Percentiles rank a stretch among this genome's conserved stretches.
phyloP scores from a whole-genome alignment of 2,113 vertebrate genomes.

The Oceanodroma tethys region DNA sequence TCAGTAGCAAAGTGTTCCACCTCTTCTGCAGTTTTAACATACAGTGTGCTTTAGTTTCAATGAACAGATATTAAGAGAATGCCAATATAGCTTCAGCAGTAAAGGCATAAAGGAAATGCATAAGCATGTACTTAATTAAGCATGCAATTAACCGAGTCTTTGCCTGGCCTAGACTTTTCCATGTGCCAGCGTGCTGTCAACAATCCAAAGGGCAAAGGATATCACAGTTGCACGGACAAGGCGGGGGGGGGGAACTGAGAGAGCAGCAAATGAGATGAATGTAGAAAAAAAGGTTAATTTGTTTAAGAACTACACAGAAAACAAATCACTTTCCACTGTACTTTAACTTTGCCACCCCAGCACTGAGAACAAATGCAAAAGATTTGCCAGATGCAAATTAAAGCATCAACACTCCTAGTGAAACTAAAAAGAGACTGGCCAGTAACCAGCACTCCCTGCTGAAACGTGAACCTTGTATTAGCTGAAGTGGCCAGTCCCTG shows the following conservation, averaged over 20 bases:
- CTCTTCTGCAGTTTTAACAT: neutral
- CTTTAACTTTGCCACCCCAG: neutral
- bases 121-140: neutral
- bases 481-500: neutral
- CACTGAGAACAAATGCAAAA: neutral
- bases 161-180: neutral
- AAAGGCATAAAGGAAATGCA: neutral
- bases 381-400: neutral
- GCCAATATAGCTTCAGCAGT: neutral
- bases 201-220: neutral
- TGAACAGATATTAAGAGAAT: neutral
- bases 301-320: neutral
- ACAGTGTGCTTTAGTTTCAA: neutral
- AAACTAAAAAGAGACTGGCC: neutral
- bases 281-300: neutral
- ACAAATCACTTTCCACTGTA: neutral
- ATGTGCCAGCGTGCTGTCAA: neutral
- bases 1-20: neutral
- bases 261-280: neutral
- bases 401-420: neutral
- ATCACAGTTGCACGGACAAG: neutral
- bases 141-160: neutral
- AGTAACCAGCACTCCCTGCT: neutral
- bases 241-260: neutral
- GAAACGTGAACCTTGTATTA: neutral